Evolutionary conservation across 1,140 invertebrate species (phyloP), one percentile per base, ranked within the genome.

Genomic region (Drosophila sp.): DNA sequence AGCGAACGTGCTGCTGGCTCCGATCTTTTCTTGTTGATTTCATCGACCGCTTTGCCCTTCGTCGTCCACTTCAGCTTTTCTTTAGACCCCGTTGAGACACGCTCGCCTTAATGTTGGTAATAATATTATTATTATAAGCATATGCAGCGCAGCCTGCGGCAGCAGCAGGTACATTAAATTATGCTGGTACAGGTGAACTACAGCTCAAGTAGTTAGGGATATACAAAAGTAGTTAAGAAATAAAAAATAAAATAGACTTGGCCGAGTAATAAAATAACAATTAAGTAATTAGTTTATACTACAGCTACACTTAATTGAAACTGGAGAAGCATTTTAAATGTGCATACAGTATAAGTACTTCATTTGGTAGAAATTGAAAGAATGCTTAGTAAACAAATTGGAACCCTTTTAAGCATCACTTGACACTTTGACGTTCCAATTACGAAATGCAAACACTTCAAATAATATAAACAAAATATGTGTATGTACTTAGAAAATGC

Each of bases 171-270:
- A 89, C 87, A 87, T 65, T 72, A 48, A 67, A 80, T 87, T 90
- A 90, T 90, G 82, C 87, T 78, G 89, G 89, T 90, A 76, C 89
- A 90, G 89, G 82, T 90, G 89, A 73, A 89, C 56, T 66, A 69
- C 1, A 29, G 27, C 8, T 50, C 13, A 41, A 63, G 21, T 53
- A 14, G 1, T 41, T 13, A 54, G 38, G 14, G 11, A 41, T 43
- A 38, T 18, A 43, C 11, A 7, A 7, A 16, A 16, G 6, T 41
- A 41, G 5, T 14, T 21, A 14, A 41, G 6, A 41, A 5, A 14
- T 41, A 41, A 14, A 41, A 41, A 41, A 6, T 14, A 1, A 16
- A 14, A 41, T 6, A 13, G 14, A 21, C 21, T 14, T 41, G 38
- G 5, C 7, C 14, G 38, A 14, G 9, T n/a, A 14, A n/a, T 41